phyloP scores from a whole-genome alignment of 2,113 vertebrate genomes.

The Calidris pygmaea region DNA sequence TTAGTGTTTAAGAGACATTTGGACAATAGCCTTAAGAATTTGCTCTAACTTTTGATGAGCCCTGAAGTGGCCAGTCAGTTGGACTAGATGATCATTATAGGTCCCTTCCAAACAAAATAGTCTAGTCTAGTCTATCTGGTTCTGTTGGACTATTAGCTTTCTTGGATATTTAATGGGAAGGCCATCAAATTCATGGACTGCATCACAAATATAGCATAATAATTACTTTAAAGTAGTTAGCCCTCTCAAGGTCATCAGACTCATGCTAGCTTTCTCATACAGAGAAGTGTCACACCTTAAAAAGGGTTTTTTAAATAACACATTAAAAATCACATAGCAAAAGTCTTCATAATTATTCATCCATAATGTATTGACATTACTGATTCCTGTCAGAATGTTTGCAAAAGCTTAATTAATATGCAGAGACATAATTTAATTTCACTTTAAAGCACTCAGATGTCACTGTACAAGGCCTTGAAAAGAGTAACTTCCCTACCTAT shows the following conservation, averaged over 20 bases:
- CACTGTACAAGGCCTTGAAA: neutral
- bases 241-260: neutral
- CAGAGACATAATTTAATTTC: neutral
- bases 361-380: neutral
- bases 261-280: rapidly evolving
- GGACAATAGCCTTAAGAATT: neutral
- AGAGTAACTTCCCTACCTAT: neutral
- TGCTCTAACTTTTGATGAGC: neutral
- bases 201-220: neutral
- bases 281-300: neutral
- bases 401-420: neutral
- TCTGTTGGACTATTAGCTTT: neutral
- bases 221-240: neutral
- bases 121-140: neutral
- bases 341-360: neutral
- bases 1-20: neutral
- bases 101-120: neutral
- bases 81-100: neutral
- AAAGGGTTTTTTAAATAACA: neutral
- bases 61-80: neutral
- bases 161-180: neutral
- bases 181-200: neutral
- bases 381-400: neutral
- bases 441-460: neutral
- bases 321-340: neutral